These are phyloP conservation scores for Squalus acanthias DNA, from an alignment of 2,797 vertebrate genomes.

Conservation along the genomic window DNA sequence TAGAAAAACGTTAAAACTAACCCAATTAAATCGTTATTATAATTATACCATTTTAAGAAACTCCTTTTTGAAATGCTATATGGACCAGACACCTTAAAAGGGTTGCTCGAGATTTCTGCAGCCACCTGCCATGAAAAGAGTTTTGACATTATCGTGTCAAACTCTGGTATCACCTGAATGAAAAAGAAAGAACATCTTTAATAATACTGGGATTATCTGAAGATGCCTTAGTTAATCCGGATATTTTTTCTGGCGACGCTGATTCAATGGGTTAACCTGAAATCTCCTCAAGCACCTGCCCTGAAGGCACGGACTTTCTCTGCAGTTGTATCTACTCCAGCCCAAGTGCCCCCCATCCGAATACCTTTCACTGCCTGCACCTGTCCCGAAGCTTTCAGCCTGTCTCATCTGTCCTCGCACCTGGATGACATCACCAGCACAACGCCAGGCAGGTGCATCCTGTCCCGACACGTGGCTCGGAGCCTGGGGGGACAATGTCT, in stretches of 20 bases:
- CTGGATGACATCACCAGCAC: slow-evolving; percentile 9
- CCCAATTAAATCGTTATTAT: not conserved
- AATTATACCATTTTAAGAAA: not conserved
- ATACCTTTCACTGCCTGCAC: slow-evolving; percentile 9
- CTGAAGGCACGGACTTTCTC: not conserved
- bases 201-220: not conserved
- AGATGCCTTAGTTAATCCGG: not conserved
- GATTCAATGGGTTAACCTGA: not conserved
- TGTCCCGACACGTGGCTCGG: slow-evolving; percentile 8
- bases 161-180: no score
- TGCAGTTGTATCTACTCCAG: not conserved
- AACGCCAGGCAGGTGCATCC: slow-evolving; percentile 29
- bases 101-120: not conserved
- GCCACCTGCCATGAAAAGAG: not conserved
- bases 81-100: not conserved
- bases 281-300: not conserved
- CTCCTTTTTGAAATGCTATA: not conserved
- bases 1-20: not conserved
- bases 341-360: not conserved
- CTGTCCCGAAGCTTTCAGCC: not conserved
- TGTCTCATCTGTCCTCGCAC: not conserved
- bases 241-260: not conserved
- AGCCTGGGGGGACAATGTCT: not conserved
- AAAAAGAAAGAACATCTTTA: not conserved
- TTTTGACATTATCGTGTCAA: not conserved